Evolutionary conservation across 1,140 invertebrate genomes (phyloP).

Genomic region (Apolygus lucorum): DNA sequence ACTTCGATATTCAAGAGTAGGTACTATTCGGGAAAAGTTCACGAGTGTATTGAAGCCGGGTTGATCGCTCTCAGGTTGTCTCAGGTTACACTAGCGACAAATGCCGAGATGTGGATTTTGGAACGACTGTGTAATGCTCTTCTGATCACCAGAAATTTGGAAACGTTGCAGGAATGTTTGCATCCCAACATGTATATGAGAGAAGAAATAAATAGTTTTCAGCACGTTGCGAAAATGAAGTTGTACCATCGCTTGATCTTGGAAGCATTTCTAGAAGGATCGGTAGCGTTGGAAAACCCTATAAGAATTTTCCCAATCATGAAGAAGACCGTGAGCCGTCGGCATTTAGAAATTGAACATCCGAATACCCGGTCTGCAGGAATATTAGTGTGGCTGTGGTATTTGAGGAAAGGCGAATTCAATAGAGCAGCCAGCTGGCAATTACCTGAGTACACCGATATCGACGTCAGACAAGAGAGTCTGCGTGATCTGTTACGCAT

Average conservation of each 20-base stretch:
- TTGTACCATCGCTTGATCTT: slow-evolving; percentile 9
- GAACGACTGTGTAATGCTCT: background rate
- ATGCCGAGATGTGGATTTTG: slow-evolving; percentile 14
- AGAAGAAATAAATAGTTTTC: background rate
- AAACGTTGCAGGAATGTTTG: slow-evolving; percentile 1
- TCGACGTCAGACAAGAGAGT: slow-evolving; percentile 1
- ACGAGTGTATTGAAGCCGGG: background rate
- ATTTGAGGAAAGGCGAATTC: slow-evolving; percentile 2
- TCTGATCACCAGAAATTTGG: slow-evolving; percentile 14
- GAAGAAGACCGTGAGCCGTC: background rate
- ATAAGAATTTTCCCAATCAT: background rate
- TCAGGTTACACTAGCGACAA: background rate
- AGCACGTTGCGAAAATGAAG: slow-evolving; percentile 11
- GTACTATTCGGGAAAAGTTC: slow-evolving; percentile 2
- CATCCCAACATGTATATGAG: slow-evolving; percentile 11
- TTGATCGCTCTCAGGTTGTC: background rate
- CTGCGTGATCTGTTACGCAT: background rate
- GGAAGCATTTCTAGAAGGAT: slow-evolving; percentile 10
- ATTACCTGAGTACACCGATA: background rate
- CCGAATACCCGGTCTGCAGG: background rate
- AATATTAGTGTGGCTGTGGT: slow-evolving; percentile 10
- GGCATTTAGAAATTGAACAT: slow-evolving; percentile 13
- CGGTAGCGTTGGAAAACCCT: slow-evolving; percentile 2
- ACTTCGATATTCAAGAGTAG: slow-evolving; percentile 7
- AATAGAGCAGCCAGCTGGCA: slow-evolving; percentile 9